Base-by-base conservation (phyloP, 2,888 invertebrate genomes). In the Didymodactylos carnosus region DNA sequence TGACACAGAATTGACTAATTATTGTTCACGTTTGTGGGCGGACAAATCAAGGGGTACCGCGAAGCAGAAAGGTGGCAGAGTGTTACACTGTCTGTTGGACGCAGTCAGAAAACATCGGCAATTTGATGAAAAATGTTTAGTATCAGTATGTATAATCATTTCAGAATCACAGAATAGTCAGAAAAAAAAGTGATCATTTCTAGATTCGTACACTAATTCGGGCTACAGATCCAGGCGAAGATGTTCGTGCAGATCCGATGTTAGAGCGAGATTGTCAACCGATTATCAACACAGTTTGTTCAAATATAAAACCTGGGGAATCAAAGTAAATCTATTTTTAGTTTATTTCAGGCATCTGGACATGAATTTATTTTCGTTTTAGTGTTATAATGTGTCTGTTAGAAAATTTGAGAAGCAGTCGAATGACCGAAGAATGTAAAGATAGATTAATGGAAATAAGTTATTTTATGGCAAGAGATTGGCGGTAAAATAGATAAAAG, bases 401-500 rank as follows among this genome's bases (percentile, higher is more conserved):
- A 91, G 91, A 92, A 79, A 90, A 92, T 81, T 86, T 95, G 71
- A 91, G 90, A 49, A 89, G 90, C 2, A 88, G 87, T 74, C 86
- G 88, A 53, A 95, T 97, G 94, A 89, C 88, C 1, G 87, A 88
- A 75, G 89, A 90, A 23, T 98, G 98, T 85, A 92, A 94, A 85
- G 88, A 89, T 77, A 90, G 92, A 13, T 86, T 98, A 62, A 86
- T 97, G 75, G 92, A 95, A 84, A 92, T 98, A 79, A 94, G 98
- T 81, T 98, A 94, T 83, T 98, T 98, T 84, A 88, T 97, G 76
- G 91, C 93, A 0, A 87, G 98, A 79, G 92, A 97, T 84, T 98
- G 92, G 82, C 92, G 80, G 83, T 84, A 79, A 78, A 79, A 76
- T 23, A n/a, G 3, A 35, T 13, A 35, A 62, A 16, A 19, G 3